Percentiles rank a stretch among this genome's conserved stretches.
Conservation (phyloP, 1,140 invertebrate species). For the Leguminivora glycinivorella region DNA sequence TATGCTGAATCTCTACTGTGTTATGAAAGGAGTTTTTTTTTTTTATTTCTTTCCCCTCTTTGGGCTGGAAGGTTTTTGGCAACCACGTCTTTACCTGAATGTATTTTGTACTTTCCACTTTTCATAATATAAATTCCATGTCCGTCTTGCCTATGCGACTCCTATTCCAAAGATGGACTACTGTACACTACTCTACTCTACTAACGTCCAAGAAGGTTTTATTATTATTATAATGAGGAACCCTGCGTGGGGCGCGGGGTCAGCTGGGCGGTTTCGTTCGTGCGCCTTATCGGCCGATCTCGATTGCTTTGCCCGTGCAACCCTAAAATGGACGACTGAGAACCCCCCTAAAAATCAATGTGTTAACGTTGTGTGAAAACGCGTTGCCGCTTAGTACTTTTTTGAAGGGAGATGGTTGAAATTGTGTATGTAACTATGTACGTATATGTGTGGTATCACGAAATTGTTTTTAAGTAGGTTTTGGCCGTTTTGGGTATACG, state of each 20-base stretch:
- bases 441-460: not conserved
- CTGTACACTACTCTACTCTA: not conserved
- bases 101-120: too few species aligned
- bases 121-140: too few species aligned
- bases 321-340: not conserved
- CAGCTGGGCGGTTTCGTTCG: slow-evolving; percentile 20
- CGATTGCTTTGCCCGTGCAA: slow-evolving; percentile 23
- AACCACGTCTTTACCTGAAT: too few species aligned
- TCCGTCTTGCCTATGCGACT: not conserved
- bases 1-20: too few species aligned
- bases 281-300: slow-evolving; percentile 18
- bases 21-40: too few species aligned
- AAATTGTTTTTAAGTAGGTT: not conserved
- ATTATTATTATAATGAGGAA: slow-evolving; percentile 13
- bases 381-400: not conserved
- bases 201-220: not conserved
- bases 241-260: slow-evolving; percentile 11
- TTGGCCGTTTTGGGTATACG: too few species aligned
- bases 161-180: not conserved
- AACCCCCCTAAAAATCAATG: not conserved
- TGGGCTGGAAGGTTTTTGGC: too few species aligned
- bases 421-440: not conserved
- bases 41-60: too few species aligned
- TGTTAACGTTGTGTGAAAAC: not conserved
- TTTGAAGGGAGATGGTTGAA: not conserved